Base-by-base conservation (phyloP, 2,888 invertebrate genomes). In the Alviniconcha strummeri region DNA sequence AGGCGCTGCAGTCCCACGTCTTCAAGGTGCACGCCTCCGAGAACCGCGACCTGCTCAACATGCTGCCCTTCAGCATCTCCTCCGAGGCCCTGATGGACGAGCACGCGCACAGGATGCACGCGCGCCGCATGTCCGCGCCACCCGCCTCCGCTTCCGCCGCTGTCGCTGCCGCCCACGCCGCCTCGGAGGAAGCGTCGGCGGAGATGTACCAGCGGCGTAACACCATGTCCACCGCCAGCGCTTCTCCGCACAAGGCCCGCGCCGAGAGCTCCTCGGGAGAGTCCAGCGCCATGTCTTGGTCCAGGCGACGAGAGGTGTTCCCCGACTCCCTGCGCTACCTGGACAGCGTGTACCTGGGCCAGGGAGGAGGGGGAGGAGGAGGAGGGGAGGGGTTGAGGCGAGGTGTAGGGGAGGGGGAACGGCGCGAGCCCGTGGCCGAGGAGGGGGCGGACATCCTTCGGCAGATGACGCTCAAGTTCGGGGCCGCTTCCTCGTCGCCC, bases 1-100 rank as follows among this genome's bases (percentile, higher is more conserved):
- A 94, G 67, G 86, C 89, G 17, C 92, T 94, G 67, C 90, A 91
- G 17, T 90, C 92, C 81, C 94, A 94, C 87, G 90, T 94, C 85
- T 86, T 94, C 80, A 89, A 90, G 85, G 91, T 91, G 4, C 94
- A 94, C 83, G 93, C 90, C 2, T 83, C 80, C 5, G 94, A 94
- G 78, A 92, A 92, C 81, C 91, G 92, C 79, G 93, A 93, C 82
- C 86, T 93, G 9, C 91, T 91, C 84, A 91, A 89, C 54, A 88
- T 91, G 83, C 36, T 54, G 36, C 82, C 81, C 19, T 92, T 92
- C 84, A 92, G 92, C n/a, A 89, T 92, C 19, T 90, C 89, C 52
- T 89, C 92, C 0, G 92, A 57, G 9, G 13, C 60, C 8, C n/a
- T 19, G 6, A 7, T 15, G n/a, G 82, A 82, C 1, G 82, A 82